Conservation (phyloP, 2,113 vertebrate genomes). For the Emydocephalus ijimae region DNA sequence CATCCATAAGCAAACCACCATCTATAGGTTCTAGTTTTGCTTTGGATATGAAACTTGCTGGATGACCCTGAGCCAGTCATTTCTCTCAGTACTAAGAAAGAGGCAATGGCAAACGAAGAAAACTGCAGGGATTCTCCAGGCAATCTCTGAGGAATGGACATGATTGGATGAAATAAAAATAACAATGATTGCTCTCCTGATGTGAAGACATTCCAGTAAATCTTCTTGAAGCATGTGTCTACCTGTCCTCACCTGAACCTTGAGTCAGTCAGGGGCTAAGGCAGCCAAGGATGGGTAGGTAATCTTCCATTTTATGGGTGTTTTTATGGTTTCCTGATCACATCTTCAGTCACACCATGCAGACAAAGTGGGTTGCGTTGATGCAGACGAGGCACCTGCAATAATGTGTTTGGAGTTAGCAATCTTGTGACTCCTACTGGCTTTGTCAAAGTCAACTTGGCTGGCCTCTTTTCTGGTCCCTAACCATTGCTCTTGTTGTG, state of each 20-base stretch:
- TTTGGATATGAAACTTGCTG: too few species aligned
- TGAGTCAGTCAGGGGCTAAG: not conserved
- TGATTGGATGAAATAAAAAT: too few species aligned
- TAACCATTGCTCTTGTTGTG: too few species aligned
- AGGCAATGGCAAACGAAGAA: too few species aligned
- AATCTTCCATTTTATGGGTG: not conserved
- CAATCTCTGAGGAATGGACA: too few species aligned
- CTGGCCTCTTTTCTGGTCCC: not conserved
- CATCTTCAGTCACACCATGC: not conserved
- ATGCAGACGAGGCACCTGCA: not conserved
- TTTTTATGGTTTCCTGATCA: not conserved
- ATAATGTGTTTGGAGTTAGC: not conserved
- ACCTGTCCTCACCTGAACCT: not conserved
- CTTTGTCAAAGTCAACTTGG: not conserved
- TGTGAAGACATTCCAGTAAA: not conserved
- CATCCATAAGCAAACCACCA: too few species aligned
- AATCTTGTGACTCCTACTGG: not conserved
- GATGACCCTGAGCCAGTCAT: too few species aligned
- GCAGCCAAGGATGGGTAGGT: too few species aligned
- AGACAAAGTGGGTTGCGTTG: not conserved
- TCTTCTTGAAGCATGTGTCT: not conserved
- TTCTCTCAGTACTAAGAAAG: too few species aligned
- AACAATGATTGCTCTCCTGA: not conserved
- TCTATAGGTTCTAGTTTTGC: too few species aligned
- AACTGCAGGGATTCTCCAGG: too few species aligned